A percentile compares a stretch with the other conserved stretches of the same genome.
Evolutionary conservation across 2,888 invertebrate species (phyloP).

Genomic region (Leucophenga montana): DNA sequence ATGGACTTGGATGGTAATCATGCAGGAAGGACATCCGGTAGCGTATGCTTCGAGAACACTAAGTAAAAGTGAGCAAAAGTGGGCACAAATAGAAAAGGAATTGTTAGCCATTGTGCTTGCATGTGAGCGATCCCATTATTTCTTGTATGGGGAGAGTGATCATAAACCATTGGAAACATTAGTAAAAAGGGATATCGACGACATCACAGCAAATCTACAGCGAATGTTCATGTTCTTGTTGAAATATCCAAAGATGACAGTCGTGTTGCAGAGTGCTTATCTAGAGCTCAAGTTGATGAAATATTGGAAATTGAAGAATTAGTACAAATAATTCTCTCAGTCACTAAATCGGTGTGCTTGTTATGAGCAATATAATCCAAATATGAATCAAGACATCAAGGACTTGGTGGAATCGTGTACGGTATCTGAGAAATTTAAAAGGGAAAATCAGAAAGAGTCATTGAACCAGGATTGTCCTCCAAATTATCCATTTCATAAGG

Average conservation of each 20-base stretch:
- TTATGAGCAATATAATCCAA: no score
- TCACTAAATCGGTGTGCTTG: no score
- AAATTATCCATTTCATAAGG: conserved; percentile 1
- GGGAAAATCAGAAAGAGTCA: conserved; percentile 7
- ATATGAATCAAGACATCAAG: no score
- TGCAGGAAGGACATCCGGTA: background rate
- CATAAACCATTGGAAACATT: conserved; percentile 63
- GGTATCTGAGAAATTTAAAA: no score
- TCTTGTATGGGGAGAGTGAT: conserved; percentile 49
- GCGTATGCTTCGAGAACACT: background rate
- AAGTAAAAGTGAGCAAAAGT: background rate
- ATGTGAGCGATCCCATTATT: conserved; percentile 37
- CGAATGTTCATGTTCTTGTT: conserved; percentile 54
- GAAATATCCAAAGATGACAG: conserved; percentile 47
- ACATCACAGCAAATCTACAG: conserved; percentile 55
- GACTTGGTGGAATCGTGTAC: no score
- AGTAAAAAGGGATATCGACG: conserved; percentile 55
- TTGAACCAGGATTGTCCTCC: conserved; percentile 8
- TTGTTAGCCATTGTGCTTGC: background rate
- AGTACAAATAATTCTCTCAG: no score
- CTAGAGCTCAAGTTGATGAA: no score
- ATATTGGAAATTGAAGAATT: no score
- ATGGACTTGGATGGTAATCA: background rate
- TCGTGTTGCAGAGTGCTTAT: background rate
- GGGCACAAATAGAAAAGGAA: conserved; percentile 1